Evolutionary conservation across 2,888 invertebrate species (phyloP).

Genomic region (Himalopsyche japonica): DNA sequence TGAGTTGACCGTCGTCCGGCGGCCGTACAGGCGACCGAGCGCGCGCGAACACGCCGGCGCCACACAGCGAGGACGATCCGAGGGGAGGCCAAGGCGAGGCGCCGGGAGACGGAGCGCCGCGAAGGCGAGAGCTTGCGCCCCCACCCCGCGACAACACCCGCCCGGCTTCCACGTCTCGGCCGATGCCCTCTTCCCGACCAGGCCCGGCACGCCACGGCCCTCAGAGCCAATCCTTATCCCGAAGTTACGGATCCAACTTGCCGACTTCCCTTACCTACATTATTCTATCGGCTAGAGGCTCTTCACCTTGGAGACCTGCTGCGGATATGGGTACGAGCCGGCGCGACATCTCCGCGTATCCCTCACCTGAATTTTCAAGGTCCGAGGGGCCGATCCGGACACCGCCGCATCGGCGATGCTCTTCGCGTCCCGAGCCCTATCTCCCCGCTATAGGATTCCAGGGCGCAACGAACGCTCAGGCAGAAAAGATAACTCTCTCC

Average conservation of each 20-base stretch:
- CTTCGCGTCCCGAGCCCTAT: constrained; percentile 56
- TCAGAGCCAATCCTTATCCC: constrained; percentile 77
- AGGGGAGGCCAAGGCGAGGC: constrained; percentile 50
- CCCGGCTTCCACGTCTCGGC: constrained; percentile 38
- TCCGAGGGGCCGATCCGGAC: constrained; percentile 53
- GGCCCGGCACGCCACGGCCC: constrained; percentile 65
- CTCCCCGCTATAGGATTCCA: constrained; percentile 59
- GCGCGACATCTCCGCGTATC: constrained; percentile 44
- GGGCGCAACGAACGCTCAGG: constrained; percentile 56
- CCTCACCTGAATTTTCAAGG: constrained; percentile 49
- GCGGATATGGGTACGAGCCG: constrained; percentile 70
- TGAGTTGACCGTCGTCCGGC: constrained; percentile 60
- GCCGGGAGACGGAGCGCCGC: constrained; percentile 48
- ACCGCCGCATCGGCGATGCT: constrained; percentile 55
- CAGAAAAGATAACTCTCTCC: constrained; percentile 59
- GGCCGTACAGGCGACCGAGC: constrained; percentile 48
- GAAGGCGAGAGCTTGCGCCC: constrained; percentile 34
- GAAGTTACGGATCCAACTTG: constrained; percentile 69
- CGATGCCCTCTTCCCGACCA: constrained; percentile 49
- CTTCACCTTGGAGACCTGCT: constrained; percentile 68
- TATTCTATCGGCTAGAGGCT: constrained; percentile 70
- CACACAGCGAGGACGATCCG: constrained; percentile 47
- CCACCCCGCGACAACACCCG: constrained; percentile 15
- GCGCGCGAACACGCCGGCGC: constrained; percentile 40
- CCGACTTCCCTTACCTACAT: constrained; percentile 72